These are phyloP conservation scores for Sycophila texana DNA, from an alignment of 2,888 invertebrate species.

Conservation along the genomic window DNA sequence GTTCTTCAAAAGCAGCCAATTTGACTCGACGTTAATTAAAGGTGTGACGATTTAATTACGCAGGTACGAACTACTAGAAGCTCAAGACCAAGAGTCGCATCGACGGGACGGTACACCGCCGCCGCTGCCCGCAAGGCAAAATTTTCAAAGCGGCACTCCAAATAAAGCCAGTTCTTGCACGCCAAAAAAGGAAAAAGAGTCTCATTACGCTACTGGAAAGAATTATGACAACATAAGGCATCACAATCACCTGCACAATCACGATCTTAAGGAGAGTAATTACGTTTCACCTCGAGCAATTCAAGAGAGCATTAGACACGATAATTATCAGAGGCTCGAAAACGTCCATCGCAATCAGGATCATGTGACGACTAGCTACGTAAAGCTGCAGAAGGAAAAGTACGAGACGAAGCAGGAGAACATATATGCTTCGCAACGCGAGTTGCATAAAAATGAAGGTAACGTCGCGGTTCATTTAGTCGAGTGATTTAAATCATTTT, in stretches of 20 bases:
- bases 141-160: slow-evolving; percentile 65
- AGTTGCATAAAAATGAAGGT: slow-evolving; percentile 63
- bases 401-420: slow-evolving; percentile 71
- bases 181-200: slow-evolving; percentile 69
- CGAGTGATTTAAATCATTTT: slow-evolving; percentile 62
- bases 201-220: slow-evolving; percentile 66
- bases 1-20: not conserved
- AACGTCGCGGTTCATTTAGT: not conserved
- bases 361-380: slow-evolving; percentile 66
- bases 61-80: slow-evolving; percentile 78
- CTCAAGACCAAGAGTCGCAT: slow-evolving; percentile 73
- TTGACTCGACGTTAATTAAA: slow-evolving; percentile 9
- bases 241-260: slow-evolving; percentile 64
- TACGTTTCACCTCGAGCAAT: slow-evolving; percentile 69
- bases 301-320: slow-evolving; percentile 68
- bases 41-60: not conserved
- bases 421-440: slow-evolving; percentile 70
- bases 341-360: slow-evolving; percentile 70
- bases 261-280: slow-evolving; percentile 71
- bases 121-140: slow-evolving; percentile 77
- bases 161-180: slow-evolving; percentile 60
- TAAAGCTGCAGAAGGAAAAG: slow-evolving; percentile 72
- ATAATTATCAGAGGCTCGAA: slow-evolving; percentile 73
- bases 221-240: slow-evolving; percentile 66
- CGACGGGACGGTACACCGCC: slow-evolving; percentile 76